These are phyloP conservation scores for Arctocebus calabarensis DNA, from an alignment of 2,797 vertebrate genomes.

Conservation along the genomic window DNA sequence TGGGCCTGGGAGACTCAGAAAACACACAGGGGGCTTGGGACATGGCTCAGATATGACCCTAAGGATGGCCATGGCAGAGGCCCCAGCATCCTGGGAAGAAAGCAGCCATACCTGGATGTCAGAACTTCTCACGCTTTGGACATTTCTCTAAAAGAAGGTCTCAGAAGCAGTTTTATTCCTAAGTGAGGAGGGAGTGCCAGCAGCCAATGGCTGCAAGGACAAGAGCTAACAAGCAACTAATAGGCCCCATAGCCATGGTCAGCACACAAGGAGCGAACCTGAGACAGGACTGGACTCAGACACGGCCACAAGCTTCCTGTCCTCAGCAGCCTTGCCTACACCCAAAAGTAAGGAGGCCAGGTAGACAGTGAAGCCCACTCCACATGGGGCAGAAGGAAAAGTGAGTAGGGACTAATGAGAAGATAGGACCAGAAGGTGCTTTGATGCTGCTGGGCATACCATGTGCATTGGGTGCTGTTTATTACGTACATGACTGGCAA, in stretches of 20 bases:
- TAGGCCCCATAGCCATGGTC: neutral
- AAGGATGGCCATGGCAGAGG: neutral
- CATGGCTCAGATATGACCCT: neutral
- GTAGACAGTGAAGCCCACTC: neutral
- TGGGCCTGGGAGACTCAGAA: neutral
- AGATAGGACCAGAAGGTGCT: neutral
- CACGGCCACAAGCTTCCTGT: neutral
- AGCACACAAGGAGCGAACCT: neutral
- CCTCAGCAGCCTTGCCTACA: neutral
- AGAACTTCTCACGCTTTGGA: neutral
- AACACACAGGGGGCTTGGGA: neutral
- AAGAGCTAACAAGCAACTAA: neutral
- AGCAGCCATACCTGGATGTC: neutral
- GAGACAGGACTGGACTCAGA: neutral
- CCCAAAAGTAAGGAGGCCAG: neutral
- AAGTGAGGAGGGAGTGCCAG: neutral
- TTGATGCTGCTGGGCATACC: rapidly evolving
- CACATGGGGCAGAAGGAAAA: neutral
- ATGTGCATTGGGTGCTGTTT: rapidly evolving
- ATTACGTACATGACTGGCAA: too few relatives aligned
- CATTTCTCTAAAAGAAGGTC: neutral
- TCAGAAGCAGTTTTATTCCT: neutral
- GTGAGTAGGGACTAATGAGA: neutral
- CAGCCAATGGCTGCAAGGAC: neutral
- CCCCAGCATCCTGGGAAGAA: neutral